Percentiles rank a stretch among this genome's conserved stretches.
Conservation (phyloP, 1,140 invertebrate species). For the Drosophila biarmipes region DNA sequence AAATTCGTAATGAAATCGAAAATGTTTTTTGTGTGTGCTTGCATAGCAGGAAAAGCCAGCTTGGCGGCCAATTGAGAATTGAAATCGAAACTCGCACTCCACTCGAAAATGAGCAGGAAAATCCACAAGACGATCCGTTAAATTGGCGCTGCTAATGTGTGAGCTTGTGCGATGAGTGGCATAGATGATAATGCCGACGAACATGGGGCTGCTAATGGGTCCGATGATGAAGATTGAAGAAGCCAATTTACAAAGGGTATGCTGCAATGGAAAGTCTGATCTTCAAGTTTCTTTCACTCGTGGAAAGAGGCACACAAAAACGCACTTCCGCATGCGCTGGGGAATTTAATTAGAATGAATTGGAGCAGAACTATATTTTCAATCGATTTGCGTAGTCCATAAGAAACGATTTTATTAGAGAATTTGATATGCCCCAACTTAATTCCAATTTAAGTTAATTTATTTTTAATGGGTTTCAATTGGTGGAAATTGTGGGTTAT, state of each 20-base stretch:
- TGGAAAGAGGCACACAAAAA: constrained; percentile 9
- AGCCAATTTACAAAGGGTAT: constrained; percentile 17
- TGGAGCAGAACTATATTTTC: constrained; percentile 29
- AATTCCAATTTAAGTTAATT: constrained; percentile 3
- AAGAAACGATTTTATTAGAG: not conserved
- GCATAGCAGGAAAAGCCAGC: constrained; percentile 43
- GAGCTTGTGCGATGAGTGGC: constrained; percentile 24
- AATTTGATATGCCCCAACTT: not conserved
- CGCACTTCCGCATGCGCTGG: not conserved
- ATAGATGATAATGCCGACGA: constrained; percentile 17
- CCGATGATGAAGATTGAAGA: constrained; percentile 36
- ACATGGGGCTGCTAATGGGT: constrained; percentile 35
- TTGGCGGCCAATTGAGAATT: constrained; percentile 68
- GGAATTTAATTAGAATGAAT: constrained; percentile 15
- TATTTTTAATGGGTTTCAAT: not conserved
- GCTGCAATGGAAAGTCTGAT: constrained; percentile 20
- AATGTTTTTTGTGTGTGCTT: constrained; percentile 4
- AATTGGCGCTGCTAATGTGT: constrained; percentile 57
- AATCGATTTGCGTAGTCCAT: constrained; percentile 6
- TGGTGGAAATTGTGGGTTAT: not conserved
- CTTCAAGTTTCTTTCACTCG: not conserved
- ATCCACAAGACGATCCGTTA: constrained; percentile 30
- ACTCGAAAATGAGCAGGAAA: constrained; percentile 5
- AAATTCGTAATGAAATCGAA: constrained; percentile 57
- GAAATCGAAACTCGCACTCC: constrained; percentile 73